phyloP scores from a whole-genome alignment of 2,797 vertebrate genomes.

The Xiphorhynchus erythropygius region DNA sequence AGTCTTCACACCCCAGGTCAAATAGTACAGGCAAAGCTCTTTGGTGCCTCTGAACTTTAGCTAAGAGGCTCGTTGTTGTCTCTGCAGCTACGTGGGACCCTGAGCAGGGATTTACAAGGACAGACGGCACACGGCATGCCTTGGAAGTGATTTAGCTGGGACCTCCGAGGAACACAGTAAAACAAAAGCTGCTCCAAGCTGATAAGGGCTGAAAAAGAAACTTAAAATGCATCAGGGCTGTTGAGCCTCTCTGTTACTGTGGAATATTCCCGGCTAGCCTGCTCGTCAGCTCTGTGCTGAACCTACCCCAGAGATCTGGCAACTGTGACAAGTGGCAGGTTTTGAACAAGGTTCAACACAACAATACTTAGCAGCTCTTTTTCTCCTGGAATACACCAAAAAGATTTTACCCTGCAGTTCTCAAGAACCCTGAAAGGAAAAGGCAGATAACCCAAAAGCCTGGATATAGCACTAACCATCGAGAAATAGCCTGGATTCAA shows the following conservation, averaged over 20 bases:
- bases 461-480: background rate
- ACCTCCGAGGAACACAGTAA: background rate
- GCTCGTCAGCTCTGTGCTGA: background rate
- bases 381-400: background rate
- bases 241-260: background rate
- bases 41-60: background rate
- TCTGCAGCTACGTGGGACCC: background rate
- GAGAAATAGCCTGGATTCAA: background rate
- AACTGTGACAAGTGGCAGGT: background rate
- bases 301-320: background rate
- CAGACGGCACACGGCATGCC: background rate
- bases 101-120: background rate
- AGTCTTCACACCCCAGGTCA: background rate
- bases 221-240: background rate
- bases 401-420: background rate
- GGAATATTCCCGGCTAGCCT: background rate
- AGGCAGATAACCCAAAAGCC: background rate
- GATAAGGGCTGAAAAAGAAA: slow-evolving; percentile 4
- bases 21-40: background rate
- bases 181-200: background rate
- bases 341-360: background rate
- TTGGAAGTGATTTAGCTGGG: background rate
- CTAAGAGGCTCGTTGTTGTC: background rate
- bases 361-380: background rate
- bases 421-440: background rate